Evolutionary conservation across 2,888 invertebrate species (phyloP), one percentile per base, ranked within the genome.

Genomic region (Dasypogon diadema): DNA sequence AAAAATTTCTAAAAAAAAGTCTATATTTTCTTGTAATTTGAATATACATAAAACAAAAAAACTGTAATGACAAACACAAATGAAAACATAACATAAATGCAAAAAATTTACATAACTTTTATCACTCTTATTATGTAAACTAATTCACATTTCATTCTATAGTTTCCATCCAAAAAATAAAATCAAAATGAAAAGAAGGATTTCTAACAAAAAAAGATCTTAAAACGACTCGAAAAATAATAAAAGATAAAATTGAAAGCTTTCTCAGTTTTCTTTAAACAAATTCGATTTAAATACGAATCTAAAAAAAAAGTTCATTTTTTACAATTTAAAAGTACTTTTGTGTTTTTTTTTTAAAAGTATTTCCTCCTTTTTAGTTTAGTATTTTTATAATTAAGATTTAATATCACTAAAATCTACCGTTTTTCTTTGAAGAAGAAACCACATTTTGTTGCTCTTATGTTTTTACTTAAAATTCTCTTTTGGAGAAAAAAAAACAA

Each of bases 61-160:
- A 54, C 70, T 70, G 54, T 54, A 54, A 54, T 30, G 48, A 65
- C 48, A 70, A 70, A 70, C 48, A 68, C 48, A 68, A 48, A 54
- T 30, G 34, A 70, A 70, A 70, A 70, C 70, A 70, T 54, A 70
- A 70, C 70, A 70, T 70, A 70, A 70, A 70, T 70, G 70, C 70
- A 70, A 70, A 70, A 68, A 70, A 51, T 70, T 54, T 70, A 54
- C 70, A 70, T 54, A 70, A 54, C 70, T 70, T 54, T 26, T 70
- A 70, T 54, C 54, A 70, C 70, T 54, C 54, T 68, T n/a, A 6
- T n/a, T 54, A 68, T 68, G 26, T 68, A 68, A 54, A 70, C 8
- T 70, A 54, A 54, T 54, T 70, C 54, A 54, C 54, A 70, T 34
- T 70, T 46, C 14, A 8, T 65, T 42, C 46, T n/a, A n/a, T 22